Base-by-base conservation (phyloP, 2,888 invertebrate species). In the Gasteruption jaculator region DNA sequence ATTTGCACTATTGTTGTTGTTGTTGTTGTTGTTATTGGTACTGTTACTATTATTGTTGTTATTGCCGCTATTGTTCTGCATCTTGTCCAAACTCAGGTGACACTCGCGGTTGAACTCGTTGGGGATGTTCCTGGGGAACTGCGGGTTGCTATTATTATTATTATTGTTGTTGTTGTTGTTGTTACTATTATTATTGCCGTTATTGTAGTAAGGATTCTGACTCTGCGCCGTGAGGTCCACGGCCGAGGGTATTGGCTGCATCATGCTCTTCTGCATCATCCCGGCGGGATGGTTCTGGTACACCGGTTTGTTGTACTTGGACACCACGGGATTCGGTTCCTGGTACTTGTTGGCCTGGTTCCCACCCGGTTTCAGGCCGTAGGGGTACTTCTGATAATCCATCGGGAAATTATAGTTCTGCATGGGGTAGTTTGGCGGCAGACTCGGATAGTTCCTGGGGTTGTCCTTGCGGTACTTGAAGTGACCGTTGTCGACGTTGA, bases 331-430 rank as follows among this genome's bases (percentile, higher is more conserved):
- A 21, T 27, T 4, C 16, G 26, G 26, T 48, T 48, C 45, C 22
- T 45, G 45, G 22, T 45, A 43, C 5, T 48, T 41, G 31, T 11
- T 31, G n/a, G 19, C 19, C 16, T 20, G n/a, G n/a, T n/a, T n/a
- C n/a, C n/a, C n/a, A n/a, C n/a, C n/a, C n/a, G n/a, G n/a, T n/a
- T n/a, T n/a, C n/a, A n/a, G n/a, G n/a, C n/a, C 42, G 41, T 65
- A 65, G 19, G 63, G 49, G 42, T 63, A 68, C 30, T 65, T 68
- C 33, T 63, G 60, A 40, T 61, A 66, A 7, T 68, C 65, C 1
- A 48, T 35, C 2, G 61, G 42, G 35, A 60, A 57, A 35, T 64
- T 63, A 36, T 68, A 68, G 48, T 52, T 59, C 25, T 63, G 64
- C 39, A 65, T 50, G 3, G 59, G 54, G 46, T 61, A 68, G 46